A percentile compares a stretch with the other conserved stretches of the same genome.
phyloP scores from a whole-genome alignment of 2,113 vertebrate genomes.

The Bubalus kerabau region DNA sequence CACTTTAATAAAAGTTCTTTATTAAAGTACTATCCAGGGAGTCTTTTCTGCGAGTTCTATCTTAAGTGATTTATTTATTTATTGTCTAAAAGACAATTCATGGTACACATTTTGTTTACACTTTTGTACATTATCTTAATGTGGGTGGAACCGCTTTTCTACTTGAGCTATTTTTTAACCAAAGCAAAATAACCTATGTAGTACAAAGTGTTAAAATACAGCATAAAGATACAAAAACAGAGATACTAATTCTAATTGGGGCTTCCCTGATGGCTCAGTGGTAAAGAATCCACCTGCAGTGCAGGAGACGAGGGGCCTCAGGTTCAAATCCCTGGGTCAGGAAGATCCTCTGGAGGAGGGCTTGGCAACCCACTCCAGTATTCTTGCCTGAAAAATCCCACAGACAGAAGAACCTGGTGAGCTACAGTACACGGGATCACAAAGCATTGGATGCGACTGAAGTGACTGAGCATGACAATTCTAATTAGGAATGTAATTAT shows the following conservation, averaged over 20 bases:
- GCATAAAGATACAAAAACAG: background rate
- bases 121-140: background rate
- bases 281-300: background rate
- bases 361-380: background rate
- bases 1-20: background rate
- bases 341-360: background rate
- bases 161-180: background rate
- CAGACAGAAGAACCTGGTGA: background rate
- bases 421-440: background rate
- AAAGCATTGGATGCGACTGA: background rate
- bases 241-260: background rate
- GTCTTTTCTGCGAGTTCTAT: background rate
- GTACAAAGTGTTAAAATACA: background rate
- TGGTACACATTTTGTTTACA: background rate
- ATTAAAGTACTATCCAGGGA: background rate
- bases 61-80: background rate
- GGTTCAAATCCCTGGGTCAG: background rate
- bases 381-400: background rate
- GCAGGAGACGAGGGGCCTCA: background rate
- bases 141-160: background rate
- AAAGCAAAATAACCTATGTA: background rate
- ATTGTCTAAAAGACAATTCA: background rate
- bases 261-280: background rate
- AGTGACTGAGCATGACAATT: conserved; percentile 59
- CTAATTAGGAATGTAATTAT: conserved; percentile 90